Evolutionary conservation across 2,888 invertebrate genomes (phyloP).

Genomic region (Cephus runcator): DNA sequence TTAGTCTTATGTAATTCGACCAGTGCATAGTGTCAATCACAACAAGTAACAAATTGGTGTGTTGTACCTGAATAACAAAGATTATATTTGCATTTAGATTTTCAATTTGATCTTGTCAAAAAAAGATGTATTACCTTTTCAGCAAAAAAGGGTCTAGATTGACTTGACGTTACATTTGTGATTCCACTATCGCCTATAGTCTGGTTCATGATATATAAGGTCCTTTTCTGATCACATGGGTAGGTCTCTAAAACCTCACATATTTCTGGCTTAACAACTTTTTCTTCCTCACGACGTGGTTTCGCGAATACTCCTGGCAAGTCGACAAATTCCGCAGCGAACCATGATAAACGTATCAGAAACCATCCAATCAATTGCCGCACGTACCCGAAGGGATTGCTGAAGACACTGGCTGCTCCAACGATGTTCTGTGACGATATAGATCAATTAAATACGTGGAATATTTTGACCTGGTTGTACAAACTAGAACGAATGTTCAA

Average conservation of each 20-base stretch:
- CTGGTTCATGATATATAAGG: constrained; percentile 77
- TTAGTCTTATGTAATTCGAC: constrained; percentile 66
- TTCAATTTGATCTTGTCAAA: neutral
- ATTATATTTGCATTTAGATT: neutral
- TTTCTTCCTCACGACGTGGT: constrained; percentile 59
- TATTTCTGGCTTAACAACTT: constrained; percentile 49
- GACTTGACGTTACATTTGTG: constrained; percentile 62
- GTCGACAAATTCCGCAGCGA: constrained; percentile 52
- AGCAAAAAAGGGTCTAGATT: constrained; percentile 74
- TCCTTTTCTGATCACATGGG: constrained; percentile 80
- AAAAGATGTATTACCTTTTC: constrained; percentile 66
- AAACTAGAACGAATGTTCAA: neutral
- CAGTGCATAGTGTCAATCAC: constrained; percentile 73
- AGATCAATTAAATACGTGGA: neutral
- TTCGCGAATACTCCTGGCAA: constrained; percentile 49
- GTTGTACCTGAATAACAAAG: constrained; percentile 67
- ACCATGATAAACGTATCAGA: constrained; percentile 57
- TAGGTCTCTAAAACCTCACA: constrained; percentile 57
- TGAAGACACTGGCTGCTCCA: constrained; percentile 42
- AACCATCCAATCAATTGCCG: constrained; percentile 62
- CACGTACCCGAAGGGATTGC: constrained; percentile 57
- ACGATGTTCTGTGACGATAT: constrained; percentile 14
- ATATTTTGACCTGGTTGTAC: neutral
- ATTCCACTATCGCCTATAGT: constrained; percentile 62
- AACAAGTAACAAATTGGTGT: constrained; percentile 82